Conservation (phyloP, 2,113 vertebrate genomes). For the Pseudopipra pipra region DNA sequence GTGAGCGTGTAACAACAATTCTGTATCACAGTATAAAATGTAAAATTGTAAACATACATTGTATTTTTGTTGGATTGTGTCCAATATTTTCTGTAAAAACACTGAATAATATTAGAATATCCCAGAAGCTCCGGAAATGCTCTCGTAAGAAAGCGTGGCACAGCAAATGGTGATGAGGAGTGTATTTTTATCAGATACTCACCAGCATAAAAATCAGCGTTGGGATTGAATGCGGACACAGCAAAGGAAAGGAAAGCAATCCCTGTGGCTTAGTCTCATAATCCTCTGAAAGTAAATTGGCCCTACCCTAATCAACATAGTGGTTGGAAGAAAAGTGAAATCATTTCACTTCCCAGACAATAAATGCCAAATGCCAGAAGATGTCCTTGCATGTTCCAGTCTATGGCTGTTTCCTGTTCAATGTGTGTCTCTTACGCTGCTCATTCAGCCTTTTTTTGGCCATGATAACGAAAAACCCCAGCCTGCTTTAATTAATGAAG, state of each 20-base stretch:
- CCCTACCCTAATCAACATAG: conserved; percentile 53
- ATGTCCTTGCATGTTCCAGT: background rate
- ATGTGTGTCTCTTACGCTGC: accelerated
- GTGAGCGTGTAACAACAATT: background rate
- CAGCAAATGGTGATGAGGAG: accelerated
- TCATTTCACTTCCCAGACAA: conserved; percentile 16
- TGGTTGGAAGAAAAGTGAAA: conserved; percentile 52
- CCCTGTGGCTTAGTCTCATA: conserved; percentile 42
- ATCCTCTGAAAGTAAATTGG: conserved; percentile 65
- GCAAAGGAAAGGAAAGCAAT: conserved; percentile 57
- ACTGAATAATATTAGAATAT: background rate
- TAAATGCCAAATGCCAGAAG: background rate
- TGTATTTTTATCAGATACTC: background rate
- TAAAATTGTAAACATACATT: background rate
- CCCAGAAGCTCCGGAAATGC: background rate
- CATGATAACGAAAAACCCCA: background rate
- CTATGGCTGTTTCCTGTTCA: background rate
- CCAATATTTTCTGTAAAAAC: background rate
- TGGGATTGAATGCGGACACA: background rate
- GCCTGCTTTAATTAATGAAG: conserved; percentile 58
- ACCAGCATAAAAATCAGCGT: background rate
- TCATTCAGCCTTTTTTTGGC: background rate
- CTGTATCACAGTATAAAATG: background rate
- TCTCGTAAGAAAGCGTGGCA: accelerated
- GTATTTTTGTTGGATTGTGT: background rate